Conservation (phyloP, 2,113 vertebrate species). For the Oreocharis arfaki region DNA sequence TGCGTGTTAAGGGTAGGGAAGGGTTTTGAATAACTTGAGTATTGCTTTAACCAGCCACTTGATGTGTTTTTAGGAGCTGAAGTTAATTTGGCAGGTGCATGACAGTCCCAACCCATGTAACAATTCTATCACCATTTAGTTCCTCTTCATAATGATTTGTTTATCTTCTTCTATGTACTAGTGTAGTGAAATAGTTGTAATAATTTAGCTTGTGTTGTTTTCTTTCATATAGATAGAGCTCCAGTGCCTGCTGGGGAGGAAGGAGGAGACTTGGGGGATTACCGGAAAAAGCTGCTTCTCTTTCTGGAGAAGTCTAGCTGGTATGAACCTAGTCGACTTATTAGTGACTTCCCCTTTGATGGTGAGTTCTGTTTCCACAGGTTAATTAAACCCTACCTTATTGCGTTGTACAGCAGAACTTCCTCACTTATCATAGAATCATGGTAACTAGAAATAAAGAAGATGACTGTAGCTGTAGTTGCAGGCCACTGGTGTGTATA, state of each 20-base stretch:
- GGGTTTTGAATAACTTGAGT: background rate
- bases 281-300: constrained; percentile 83
- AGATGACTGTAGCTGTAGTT: background rate
- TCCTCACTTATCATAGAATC: background rate
- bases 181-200: background rate
- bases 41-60: background rate
- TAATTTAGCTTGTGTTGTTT: background rate
- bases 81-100: background rate
- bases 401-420: background rate
- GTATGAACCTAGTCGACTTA: constrained; percentile 89
- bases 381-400: background rate
- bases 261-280: constrained; percentile 87
- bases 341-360: constrained; percentile 97
- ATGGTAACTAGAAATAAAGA: background rate
- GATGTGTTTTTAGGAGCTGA: background rate
- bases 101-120: background rate
- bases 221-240: constrained; percentile 46
- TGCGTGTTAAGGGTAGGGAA: background rate
- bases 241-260: constrained; percentile 87
- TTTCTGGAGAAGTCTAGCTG: constrained; percentile 88
- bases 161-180: background rate
- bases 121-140: background rate
- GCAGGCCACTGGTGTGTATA: background rate
- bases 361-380: constrained; percentile 73
- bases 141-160: background rate